Conservation (phyloP, 2,113 vertebrate species). For the Trogon melanurus region DNA sequence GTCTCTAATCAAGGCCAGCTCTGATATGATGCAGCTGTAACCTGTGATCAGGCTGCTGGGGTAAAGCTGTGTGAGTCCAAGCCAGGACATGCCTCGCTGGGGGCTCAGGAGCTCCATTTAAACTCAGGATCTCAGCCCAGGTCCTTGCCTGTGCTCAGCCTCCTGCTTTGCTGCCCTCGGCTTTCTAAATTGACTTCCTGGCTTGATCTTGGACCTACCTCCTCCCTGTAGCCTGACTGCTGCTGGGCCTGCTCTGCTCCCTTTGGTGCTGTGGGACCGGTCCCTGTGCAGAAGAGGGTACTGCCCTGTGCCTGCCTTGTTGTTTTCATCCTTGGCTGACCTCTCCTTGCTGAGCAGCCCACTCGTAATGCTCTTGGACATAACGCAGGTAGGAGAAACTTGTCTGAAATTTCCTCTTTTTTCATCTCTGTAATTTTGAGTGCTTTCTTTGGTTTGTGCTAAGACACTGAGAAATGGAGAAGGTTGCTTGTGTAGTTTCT, state of each 20-base stretch:
- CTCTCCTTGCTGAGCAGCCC: neutral
- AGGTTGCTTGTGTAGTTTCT: neutral
- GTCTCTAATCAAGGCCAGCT: neutral
- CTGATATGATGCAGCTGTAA: neutral
- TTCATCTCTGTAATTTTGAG: neutral
- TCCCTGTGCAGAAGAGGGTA: too few species aligned
- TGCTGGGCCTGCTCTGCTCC: neutral
- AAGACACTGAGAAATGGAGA: neutral
- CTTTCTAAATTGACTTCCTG: neutral
- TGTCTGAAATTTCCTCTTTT: neutral
- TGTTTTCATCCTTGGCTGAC: accelerated
- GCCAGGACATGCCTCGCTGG: accelerated
- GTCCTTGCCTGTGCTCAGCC: neutral
- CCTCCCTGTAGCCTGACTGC: neutral
- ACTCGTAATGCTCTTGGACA: neutral
- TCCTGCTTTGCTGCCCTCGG: neutral
- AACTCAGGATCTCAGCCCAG: accelerated
- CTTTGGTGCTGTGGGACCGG: too few species aligned
- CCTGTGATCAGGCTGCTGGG: neutral
- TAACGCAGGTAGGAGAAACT: neutral
- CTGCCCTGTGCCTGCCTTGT: neutral
- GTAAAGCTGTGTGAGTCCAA: neutral
- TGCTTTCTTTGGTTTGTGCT: neutral
- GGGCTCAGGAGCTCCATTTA: neutral
- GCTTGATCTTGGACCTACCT: neutral